Percentiles rank a stretch among this genome's conserved stretches.
Evolutionary conservation across 2,113 vertebrate genomes (phyloP).

Genomic region (Dunckerocampus dactyliophorus): DNA sequence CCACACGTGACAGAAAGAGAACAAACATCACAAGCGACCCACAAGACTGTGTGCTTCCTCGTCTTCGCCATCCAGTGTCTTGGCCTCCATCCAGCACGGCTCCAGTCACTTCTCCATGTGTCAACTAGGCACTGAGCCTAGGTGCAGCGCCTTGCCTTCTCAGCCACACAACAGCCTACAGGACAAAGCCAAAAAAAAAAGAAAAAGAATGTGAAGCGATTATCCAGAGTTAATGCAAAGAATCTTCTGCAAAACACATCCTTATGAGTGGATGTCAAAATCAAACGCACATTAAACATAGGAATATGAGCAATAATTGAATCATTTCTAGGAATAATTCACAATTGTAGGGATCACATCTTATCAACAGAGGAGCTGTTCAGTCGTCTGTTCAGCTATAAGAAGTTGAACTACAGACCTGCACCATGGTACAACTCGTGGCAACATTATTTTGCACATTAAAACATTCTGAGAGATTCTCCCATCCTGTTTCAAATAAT

Average conservation of each 20-base stretch:
- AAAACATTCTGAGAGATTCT: too few relatives aligned
- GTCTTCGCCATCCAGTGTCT: conserved; percentile 63
- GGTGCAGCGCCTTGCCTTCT: conserved; percentile 53
- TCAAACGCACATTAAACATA: neutral
- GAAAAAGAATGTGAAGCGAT: conserved; percentile 48
- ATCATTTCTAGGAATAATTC: neutral
- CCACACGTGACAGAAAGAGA: conserved; percentile 50
- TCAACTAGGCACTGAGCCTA: conserved; percentile 54
- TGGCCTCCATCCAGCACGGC: conserved; percentile 60
- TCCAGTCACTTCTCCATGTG: conserved; percentile 57
- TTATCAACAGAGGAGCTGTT: too few relatives aligned
- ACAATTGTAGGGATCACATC: too few relatives aligned
- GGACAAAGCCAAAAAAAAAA: conserved; percentile 50
- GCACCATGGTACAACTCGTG: too few relatives aligned
- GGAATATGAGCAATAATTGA: neutral
- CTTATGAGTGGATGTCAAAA: too few relatives aligned
- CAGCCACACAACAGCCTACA: conserved; percentile 58
- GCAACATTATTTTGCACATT: too few relatives aligned
- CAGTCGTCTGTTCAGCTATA: too few relatives aligned
- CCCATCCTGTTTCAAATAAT: too few relatives aligned
- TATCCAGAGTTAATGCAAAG: neutral
- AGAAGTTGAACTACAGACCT: too few relatives aligned
- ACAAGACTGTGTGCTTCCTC: conserved; percentile 55
- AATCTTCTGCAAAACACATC: neutral
- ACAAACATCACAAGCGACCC: conserved; percentile 49